phyloP scores from a whole-genome alignment of 2,888 invertebrate genomes.

The Calephelis perditalis region DNA sequence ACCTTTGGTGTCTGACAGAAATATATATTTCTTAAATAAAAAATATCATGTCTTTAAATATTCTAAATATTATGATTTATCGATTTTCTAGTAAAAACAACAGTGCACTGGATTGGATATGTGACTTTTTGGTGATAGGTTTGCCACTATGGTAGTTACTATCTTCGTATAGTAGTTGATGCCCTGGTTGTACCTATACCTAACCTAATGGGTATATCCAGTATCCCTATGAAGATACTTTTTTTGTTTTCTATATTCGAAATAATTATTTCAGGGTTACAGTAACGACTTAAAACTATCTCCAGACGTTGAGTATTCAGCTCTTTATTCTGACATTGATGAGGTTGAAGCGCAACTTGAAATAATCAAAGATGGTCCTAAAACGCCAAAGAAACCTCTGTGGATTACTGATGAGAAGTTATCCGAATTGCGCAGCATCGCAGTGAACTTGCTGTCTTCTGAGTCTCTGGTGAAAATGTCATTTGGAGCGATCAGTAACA shows the following conservation, averaged over 20 bases:
- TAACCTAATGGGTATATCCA: no score
- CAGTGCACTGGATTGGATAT: no score
- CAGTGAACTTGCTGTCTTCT: constrained; percentile 45
- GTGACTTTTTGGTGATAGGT: no score
- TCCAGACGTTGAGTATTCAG: constrained; percentile 46
- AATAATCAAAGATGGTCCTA: constrained; percentile 42
- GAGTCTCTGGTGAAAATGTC: constrained; percentile 53
- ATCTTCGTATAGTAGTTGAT: no score
- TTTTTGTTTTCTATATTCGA: constrained; percentile 1
- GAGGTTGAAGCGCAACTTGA: constrained; percentile 40
- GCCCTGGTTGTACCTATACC: no score
- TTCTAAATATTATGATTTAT: no score
- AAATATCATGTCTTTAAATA: no score
- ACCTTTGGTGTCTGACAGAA: no score
- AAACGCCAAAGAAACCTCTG: constrained; percentile 42
- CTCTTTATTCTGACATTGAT: constrained; percentile 41
- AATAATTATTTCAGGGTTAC: constrained; percentile 46
- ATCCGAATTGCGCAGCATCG: constrained; percentile 36
- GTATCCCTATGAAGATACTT: not conserved
- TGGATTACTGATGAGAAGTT: constrained; percentile 60
- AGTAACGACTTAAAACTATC: constrained; percentile 43
- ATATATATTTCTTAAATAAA: no score
- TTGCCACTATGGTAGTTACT: no score
- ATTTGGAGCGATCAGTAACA: constrained; percentile 55
- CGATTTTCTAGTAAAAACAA: no score